Conservation (phyloP, 2,797 vertebrate genomes). For the Iguana delicatissima region DNA sequence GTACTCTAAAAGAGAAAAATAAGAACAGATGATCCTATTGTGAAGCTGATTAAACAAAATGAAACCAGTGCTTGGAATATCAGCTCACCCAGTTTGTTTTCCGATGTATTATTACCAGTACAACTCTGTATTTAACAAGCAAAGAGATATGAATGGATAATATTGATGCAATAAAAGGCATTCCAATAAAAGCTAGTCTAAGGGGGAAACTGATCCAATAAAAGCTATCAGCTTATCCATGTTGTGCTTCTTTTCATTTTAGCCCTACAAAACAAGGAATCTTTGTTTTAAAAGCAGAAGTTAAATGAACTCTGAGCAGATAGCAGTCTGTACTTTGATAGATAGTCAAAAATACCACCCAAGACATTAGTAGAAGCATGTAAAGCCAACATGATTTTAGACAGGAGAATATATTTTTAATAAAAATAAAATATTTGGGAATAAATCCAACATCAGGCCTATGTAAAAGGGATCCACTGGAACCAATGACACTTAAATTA, state of each 20-base stretch:
- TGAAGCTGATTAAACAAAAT: constrained; percentile 12
- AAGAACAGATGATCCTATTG: not conserved
- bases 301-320: not conserved
- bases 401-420: not conserved
- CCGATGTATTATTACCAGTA: not conserved
- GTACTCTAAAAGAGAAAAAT: not conserved
- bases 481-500: no score
- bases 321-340: not conserved
- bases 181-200: not conserved
- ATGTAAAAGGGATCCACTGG: no score
- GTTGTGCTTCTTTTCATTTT: not conserved
- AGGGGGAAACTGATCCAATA: not conserved
- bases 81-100: not conserved
- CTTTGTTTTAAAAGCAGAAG: not conserved
- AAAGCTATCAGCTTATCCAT: constrained; percentile 3
- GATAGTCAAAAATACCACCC: not conserved
- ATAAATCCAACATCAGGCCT: no score
- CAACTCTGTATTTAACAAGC: not conserved
- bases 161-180: not conserved
- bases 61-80: not conserved
- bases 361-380: not conserved
- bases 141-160: not conserved
- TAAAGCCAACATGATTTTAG: not conserved
- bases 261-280: not conserved
- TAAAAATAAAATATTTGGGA: not conserved